Conservation (phyloP, 2,113 vertebrate species). For the Cebidichthys violaceus region DNA sequence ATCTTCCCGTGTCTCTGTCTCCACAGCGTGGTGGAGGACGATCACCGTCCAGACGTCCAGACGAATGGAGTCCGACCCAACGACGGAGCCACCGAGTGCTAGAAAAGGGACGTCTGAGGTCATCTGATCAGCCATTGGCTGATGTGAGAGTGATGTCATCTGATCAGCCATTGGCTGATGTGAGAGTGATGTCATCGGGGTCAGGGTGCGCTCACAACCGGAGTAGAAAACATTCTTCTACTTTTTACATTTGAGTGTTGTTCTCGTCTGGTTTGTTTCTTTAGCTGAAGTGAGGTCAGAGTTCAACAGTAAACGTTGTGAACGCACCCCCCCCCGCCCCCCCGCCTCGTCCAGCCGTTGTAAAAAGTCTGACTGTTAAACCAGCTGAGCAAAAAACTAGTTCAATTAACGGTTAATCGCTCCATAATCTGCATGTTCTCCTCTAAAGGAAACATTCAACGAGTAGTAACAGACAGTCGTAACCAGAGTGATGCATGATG, state of each 20-base stretch:
- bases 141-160: conserved; percentile 1
- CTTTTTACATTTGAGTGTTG: background rate
- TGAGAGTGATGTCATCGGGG: background rate
- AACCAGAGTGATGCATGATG: no score
- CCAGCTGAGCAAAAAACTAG: no score
- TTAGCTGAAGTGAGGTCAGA: no score
- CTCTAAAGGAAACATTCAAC: no score
- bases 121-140: background rate
- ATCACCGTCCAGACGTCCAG: conserved; percentile 19
- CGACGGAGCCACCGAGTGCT: conserved; percentile 74
- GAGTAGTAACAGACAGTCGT: no score
- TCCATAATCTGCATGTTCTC: no score
- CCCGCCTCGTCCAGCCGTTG: no score
- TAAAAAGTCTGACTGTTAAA: no score
- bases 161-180: conserved; percentile 5
- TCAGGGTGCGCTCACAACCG: conserved; percentile 21
- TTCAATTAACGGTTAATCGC: no score
- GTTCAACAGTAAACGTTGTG: no score
- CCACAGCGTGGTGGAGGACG: conserved; percentile 57
- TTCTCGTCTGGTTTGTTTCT: background rate
- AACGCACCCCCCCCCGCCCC: no score
- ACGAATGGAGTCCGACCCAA: conserved; percentile 65
- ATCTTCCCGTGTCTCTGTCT: background rate
- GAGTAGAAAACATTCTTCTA: conserved; percentile 18
- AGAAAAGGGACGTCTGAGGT: conserved; percentile 32